These are phyloP conservation scores for Zaprionus nigranus DNA, from an alignment of 1,140 invertebrate species.

Conservation along the genomic window DNA sequence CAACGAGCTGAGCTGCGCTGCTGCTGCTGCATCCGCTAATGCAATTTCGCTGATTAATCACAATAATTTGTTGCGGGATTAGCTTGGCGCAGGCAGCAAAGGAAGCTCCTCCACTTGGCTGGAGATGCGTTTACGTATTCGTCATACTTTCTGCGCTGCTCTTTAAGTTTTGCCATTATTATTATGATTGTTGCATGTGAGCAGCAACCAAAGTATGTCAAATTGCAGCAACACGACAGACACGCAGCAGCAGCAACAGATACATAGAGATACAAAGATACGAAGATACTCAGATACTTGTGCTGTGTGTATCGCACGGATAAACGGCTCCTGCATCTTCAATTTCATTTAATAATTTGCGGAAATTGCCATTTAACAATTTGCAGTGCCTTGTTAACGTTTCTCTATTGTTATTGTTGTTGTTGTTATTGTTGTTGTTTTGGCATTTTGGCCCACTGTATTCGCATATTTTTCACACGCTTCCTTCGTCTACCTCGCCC, in stretches of 20 bases:
- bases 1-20: slow-evolving; percentile 18
- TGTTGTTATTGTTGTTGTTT: neutral
- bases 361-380: slow-evolving; percentile 83
- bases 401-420: slow-evolving; percentile 11
- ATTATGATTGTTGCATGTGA: slow-evolving; percentile 72
- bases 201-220: slow-evolving; percentile 77
- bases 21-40: slow-evolving; percentile 54
- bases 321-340: slow-evolving; percentile 70
- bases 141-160: slow-evolving; percentile 79
- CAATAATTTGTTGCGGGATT: slow-evolving; percentile 82
- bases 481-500: slow-evolving; percentile 21
- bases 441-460: slow-evolving; percentile 6
- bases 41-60: slow-evolving; percentile 81
- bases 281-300: slow-evolving; percentile 49
- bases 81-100: slow-evolving; percentile 51
- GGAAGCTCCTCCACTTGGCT: slow-evolving; percentile 21
- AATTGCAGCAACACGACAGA: slow-evolving; percentile 76
- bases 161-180: slow-evolving; percentile 77
- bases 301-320: slow-evolving; percentile 44
- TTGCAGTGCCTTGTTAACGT: slow-evolving; percentile 72
- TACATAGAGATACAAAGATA: slow-evolving; percentile 55
- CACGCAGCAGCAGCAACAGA: slow-evolving; percentile 12
- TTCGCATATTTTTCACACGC: slow-evolving; percentile 73
- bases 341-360: slow-evolving; percentile 83
- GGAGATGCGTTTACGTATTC: slow-evolving; percentile 73